Base-by-base conservation (phyloP, 2,888 invertebrate species). In the Philonicus albiceps region DNA sequence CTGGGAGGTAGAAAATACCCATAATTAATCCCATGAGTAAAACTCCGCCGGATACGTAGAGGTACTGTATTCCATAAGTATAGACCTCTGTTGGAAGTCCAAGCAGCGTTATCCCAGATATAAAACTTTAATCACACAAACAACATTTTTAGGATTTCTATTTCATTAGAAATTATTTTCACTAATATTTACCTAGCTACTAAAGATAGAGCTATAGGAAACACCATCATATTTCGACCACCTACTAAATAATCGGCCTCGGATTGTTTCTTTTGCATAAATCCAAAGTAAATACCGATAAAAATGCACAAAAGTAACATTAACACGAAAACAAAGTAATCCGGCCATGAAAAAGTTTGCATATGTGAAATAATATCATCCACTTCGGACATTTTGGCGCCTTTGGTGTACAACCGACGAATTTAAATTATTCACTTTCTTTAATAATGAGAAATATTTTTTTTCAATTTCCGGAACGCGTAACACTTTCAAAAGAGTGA, bases 21-120 rank as follows among this genome's bases (percentile, higher is more conserved):
- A 96, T 95, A 1, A 95, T 92, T 22, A 95, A 89, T 16, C 94
- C 95, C 94, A 95, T 95, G 83, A 95, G 89, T 49, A 95, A 90
- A 75, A 96, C 94, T 0, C 95, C 95, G 30, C 93, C 91, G 13
- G 94, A 92, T 11, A 96, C 94, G 90, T 94, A 96, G 1, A 94
- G 92, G 90, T 96, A 97, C 90, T 96, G 96, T 4, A 95, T 96
- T 2, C 97, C 97, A 89, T 96, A 95, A 89, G 96, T 95, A 90
- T 97, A 96, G 16, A 96, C 94, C 91, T 97, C 96, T 0, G 96
- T 96, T 0, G 96, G 96, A 8, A 95, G 95, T 3, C 96, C 96
- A 86, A 96, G 92, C 43, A 97, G 91, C 0, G 96, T 96, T 88
- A 96, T 96, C 1, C 96, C 96, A 16, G 96, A 96, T 87, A 96